Percentiles rank a stretch among this genome's conserved stretches.
phyloP scores from a whole-genome alignment of 2,113 vertebrate species.

The Hipposideros armiger region DNA sequence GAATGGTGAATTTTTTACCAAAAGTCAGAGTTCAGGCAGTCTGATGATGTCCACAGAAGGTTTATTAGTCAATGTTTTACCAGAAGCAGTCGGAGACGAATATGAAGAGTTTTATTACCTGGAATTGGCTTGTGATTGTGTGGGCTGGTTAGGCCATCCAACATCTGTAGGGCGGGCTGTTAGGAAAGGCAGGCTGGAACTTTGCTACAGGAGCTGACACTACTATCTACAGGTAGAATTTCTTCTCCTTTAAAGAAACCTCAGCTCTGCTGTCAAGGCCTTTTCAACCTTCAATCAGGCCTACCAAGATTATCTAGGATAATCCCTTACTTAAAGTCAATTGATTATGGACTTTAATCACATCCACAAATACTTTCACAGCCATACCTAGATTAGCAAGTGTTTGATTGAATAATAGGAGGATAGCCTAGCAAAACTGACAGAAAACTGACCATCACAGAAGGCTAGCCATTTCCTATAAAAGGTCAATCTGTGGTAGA shows the following conservation, averaged over 20 bases:
- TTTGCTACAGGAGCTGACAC: too few relatives aligned
- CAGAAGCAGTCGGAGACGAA: background rate
- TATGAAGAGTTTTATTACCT: background rate
- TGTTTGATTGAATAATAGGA: background rate
- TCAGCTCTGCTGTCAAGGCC: background rate
- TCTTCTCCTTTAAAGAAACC: background rate
- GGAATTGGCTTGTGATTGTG: background rate
- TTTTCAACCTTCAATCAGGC: background rate
- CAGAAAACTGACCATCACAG: background rate
- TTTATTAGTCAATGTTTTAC: background rate
- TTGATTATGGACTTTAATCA: background rate
- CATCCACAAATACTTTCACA: background rate
- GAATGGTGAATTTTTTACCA: background rate
- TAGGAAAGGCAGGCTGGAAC: background rate
- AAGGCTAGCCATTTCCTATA: background rate
- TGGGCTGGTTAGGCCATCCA: background rate
- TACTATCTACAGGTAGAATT: background rate
- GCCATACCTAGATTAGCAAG: background rate
- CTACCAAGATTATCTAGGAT: background rate
- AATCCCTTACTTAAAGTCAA: background rate
- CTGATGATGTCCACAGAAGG: background rate
- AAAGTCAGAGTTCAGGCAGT: background rate
- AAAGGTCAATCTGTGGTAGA: background rate
- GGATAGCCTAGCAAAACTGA: background rate
- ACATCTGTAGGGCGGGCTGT: background rate